Conservation (phyloP, 1,140 invertebrate genomes). For the Macrosteles quadrilineatus region DNA sequence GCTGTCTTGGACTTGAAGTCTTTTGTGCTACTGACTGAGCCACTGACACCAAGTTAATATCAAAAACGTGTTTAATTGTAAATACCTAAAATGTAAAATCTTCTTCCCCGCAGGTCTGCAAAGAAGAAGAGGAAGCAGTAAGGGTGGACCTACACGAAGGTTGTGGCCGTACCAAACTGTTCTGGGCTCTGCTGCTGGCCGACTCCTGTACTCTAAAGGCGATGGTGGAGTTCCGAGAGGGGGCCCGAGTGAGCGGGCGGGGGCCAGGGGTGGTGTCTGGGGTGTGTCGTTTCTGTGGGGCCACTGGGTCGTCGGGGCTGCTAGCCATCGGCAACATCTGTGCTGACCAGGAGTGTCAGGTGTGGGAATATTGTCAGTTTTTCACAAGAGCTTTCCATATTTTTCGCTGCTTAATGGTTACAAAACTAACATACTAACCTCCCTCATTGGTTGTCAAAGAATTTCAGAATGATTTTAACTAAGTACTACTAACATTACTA, state of each 20-base stretch:
- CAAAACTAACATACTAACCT: no score
- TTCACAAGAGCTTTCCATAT: no score
- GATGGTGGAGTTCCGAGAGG: slow-evolving; percentile 90
- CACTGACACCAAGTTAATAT: no score
- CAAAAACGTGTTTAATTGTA: no score
- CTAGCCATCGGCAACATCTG: slow-evolving; percentile 92
- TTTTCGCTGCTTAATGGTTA: no score
- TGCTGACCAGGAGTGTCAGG: slow-evolving; percentile 89
- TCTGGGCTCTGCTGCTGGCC: slow-evolving; percentile 90
- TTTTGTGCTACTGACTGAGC: no score
- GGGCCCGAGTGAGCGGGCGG: slow-evolving; percentile 53
- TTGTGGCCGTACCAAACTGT: slow-evolving; percentile 92
- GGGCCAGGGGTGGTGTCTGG: slow-evolving; percentile 55
- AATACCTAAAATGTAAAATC: no score
- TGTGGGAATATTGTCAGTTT: slow-evolving; percentile 50
- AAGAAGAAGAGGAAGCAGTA: slow-evolving; percentile 93
- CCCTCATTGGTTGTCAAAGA: no score
- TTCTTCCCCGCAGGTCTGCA: slow-evolving; percentile 66
- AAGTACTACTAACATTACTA: no score
- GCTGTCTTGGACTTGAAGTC: no score
- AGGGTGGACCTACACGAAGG: slow-evolving; percentile 95
- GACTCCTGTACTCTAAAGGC: slow-evolving; percentile 92
- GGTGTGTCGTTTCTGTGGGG: slow-evolving; percentile 90
- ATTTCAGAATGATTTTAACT: no score
- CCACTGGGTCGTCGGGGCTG: slow-evolving; percentile 77